These are phyloP conservation scores for Imbricaverruca yamaguchii DNA, from an alignment of 2,888 invertebrate genomes.

Conservation along the genomic window DNA sequence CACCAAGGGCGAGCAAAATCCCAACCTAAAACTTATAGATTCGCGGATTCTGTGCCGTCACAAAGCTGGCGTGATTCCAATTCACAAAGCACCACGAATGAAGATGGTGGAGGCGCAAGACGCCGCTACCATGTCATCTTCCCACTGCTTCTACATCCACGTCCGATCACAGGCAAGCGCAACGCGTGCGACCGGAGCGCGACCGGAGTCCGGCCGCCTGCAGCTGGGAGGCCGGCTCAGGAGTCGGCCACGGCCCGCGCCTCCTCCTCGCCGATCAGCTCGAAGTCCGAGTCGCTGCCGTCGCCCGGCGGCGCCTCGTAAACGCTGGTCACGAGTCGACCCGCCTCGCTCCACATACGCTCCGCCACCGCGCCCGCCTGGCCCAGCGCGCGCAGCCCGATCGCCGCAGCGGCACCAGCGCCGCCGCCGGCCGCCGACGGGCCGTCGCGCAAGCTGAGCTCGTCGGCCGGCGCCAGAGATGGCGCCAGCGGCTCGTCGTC, in stretches of 20 bases:
- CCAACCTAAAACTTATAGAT: too few relatives aligned
- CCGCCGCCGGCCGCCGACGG: background rate
- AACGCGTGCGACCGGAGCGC: too few relatives aligned
- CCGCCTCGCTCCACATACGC: background rate
- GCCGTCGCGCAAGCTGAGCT: background rate
- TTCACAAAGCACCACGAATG: too few relatives aligned
- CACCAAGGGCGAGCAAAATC: too few relatives aligned
- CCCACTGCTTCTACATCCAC: too few relatives aligned
- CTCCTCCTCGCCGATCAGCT: conserved; percentile 6
- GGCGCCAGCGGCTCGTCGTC: background rate
- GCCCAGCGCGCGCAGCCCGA: background rate
- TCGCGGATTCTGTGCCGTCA: too few relatives aligned
- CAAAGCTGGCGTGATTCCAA: too few relatives aligned
- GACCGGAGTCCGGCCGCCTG: too few relatives aligned
- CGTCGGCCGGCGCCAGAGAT: background rate
- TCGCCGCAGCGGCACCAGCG: background rate
- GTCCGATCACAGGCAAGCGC: too few relatives aligned
- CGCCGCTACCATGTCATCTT: too few relatives aligned
- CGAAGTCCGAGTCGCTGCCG: background rate
- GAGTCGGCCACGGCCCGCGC: background rate
- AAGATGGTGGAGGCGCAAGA: too few relatives aligned
- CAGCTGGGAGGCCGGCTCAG: too few relatives aligned
- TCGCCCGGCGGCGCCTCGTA: background rate
- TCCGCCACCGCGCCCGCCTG: background rate
- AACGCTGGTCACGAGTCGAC: background rate